Evolutionary conservation across 2,888 invertebrate genomes (phyloP).

Genomic region (Dicranocentrus wangi): DNA sequence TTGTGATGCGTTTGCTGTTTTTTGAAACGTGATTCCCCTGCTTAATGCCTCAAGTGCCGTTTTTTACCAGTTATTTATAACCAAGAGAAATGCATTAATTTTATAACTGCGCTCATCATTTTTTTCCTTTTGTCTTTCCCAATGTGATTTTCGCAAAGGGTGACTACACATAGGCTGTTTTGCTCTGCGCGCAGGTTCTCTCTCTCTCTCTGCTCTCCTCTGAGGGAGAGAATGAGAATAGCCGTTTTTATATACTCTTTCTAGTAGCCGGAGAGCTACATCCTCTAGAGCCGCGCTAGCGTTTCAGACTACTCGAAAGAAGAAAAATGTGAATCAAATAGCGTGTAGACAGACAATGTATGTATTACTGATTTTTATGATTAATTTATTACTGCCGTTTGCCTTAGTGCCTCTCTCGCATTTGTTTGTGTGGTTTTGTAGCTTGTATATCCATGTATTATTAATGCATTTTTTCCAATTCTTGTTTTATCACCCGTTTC

Average conservation of each 20-base stretch:
- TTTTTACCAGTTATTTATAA: conserved; percentile 48
- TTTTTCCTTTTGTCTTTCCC: conserved; percentile 17
- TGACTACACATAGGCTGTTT: not conserved
- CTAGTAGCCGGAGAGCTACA: conserved; percentile 38
- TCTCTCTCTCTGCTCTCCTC: not conserved
- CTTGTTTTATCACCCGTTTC: conserved; percentile 35
- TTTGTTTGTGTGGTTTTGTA: not conserved
- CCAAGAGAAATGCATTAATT: conserved; percentile 36
- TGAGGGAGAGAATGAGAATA: too few relatives aligned
- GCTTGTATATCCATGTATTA: not conserved
- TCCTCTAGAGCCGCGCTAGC: too few relatives aligned
- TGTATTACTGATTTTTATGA: conserved; percentile 53
- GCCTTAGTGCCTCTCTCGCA: not conserved
- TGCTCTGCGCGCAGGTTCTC: not conserved
- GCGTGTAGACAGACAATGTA: conserved; percentile 42
- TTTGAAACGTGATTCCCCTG: conserved; percentile 36
- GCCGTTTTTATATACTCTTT: not conserved
- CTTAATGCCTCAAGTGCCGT: conserved; percentile 55
- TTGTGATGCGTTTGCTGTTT: conserved; percentile 19
- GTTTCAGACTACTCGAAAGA: conserved; percentile 42
- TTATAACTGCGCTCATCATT: conserved; percentile 26
- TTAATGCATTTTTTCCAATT: conserved; percentile 34
- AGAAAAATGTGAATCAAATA: conserved; percentile 48
- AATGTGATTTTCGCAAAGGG: not conserved
- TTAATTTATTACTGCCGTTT: conserved; percentile 47